phyloP scores from a whole-genome alignment of 1,140 invertebrate genomes.

The Papilio dardanus region DNA sequence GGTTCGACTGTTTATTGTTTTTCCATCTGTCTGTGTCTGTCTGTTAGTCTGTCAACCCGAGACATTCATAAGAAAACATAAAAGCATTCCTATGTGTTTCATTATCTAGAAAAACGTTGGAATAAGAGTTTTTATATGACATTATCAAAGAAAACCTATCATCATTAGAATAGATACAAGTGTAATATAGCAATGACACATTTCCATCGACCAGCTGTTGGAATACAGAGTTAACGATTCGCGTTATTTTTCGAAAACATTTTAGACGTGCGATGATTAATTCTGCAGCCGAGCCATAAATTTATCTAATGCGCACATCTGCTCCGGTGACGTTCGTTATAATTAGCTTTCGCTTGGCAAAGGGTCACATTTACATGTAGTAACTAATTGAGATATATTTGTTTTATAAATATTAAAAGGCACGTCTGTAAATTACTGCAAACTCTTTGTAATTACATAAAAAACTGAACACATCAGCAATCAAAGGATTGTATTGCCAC shows the following conservation, averaged over 20 bases:
- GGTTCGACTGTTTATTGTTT: no score
- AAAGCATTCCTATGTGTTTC: no score
- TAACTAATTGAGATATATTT: slow-evolving; percentile 25
- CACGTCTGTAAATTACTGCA: background rate
- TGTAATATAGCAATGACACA: background rate
- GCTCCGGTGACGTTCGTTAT: slow-evolving; percentile 31
- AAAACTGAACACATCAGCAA: background rate
- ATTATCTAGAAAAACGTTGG: no score
- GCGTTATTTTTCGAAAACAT: slow-evolving; percentile 25
- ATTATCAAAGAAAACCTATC: background rate
- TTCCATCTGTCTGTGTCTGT: no score
- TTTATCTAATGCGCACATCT: slow-evolving; percentile 35
- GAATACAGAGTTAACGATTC: background rate
- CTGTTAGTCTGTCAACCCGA: no score
- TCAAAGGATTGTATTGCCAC: background rate
- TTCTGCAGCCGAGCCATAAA: slow-evolving; percentile 22
- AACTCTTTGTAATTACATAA: background rate
- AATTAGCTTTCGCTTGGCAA: slow-evolving; percentile 32
- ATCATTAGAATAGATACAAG: background rate
- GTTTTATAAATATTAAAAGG: background rate
- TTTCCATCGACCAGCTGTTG: slow-evolving; percentile 6
- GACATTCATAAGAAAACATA: no score
- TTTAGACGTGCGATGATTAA: slow-evolving; percentile 17
- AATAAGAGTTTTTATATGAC: no score
- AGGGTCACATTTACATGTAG: slow-evolving; percentile 22